Evolutionary conservation across 2,113 vertebrate species (phyloP).

Genomic region (Tursiops truncatus): DNA sequence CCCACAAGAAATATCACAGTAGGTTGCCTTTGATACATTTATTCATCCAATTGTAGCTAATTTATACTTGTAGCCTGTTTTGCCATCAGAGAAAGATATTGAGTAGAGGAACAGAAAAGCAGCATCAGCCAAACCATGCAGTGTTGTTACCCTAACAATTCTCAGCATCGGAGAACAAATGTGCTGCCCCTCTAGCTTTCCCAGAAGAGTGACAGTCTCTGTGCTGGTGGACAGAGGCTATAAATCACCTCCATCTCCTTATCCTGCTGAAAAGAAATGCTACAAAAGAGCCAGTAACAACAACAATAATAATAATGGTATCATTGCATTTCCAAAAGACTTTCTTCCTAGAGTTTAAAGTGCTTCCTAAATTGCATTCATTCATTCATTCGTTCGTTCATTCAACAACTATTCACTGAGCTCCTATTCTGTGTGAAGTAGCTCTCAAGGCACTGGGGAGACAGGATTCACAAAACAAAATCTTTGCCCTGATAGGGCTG

Average conservation of each 20-base stretch:
- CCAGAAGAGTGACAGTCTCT: neutral
- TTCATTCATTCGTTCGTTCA: neutral
- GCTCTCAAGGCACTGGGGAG: neutral
- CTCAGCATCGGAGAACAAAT: neutral
- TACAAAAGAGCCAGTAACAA: neutral
- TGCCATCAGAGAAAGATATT: neutral
- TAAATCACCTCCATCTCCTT: neutral
- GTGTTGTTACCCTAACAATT: neutral
- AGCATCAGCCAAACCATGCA: neutral
- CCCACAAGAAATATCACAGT: neutral
- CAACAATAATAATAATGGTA: neutral
- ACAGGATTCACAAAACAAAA: neutral
- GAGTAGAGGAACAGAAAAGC: neutral
- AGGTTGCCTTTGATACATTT: neutral
- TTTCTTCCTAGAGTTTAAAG: neutral
- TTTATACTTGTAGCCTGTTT: conserved; percentile 29
- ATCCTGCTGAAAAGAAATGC: neutral
- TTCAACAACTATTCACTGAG: neutral
- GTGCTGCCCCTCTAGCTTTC: neutral
- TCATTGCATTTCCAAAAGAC: neutral
- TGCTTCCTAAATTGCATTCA: neutral
- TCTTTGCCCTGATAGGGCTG: neutral
- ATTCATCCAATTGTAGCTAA: neutral
- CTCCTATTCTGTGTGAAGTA: neutral
- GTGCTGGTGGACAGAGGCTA: neutral